Conservation (phyloP, 1,140 invertebrate genomes). For the Drosophila sechellia region DNA sequence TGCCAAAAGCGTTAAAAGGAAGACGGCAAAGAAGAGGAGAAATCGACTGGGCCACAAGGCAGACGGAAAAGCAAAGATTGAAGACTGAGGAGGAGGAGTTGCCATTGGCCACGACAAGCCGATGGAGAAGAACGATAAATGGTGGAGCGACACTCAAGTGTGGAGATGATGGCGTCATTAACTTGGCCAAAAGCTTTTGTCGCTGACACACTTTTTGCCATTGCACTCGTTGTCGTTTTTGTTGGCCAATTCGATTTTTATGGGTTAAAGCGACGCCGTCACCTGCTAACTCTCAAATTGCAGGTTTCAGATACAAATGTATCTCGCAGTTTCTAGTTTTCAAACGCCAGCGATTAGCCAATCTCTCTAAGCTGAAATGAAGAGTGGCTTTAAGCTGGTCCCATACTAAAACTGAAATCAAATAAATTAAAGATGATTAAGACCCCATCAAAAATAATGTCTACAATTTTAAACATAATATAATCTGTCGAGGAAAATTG, state of each 20-base stretch:
- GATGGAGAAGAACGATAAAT: conserved; percentile 39
- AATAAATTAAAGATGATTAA: no score
- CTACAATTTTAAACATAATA: no score
- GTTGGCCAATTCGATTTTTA: conserved; percentile 46
- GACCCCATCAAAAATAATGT: no score
- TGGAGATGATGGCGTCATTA: conserved; percentile 45
- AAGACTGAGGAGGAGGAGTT: conserved; percentile 3
- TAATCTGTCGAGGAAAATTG: no score
- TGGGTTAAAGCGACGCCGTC: conserved; percentile 39
- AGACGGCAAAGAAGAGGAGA: conserved; percentile 31
- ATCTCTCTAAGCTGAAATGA: neutral
- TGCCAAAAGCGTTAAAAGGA: conserved; percentile 61
- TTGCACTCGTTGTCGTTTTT: conserved; percentile 30
- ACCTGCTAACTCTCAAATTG: conserved; percentile 6
- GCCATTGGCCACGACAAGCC: conserved; percentile 13
- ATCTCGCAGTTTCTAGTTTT: neutral
- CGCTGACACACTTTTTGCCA: conserved; percentile 41
- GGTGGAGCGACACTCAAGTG: conserved; percentile 13
- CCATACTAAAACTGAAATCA: no score
- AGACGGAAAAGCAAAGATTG: neutral
- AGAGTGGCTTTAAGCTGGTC: no score
- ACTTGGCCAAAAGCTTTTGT: conserved; percentile 63
- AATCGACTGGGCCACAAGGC: conserved; percentile 33
- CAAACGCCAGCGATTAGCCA: neutral
- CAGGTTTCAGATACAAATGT: conserved; percentile 14